Conservation (phyloP, 2,888 invertebrate genomes). For the Ommatoiulus sabulosus region DNA sequence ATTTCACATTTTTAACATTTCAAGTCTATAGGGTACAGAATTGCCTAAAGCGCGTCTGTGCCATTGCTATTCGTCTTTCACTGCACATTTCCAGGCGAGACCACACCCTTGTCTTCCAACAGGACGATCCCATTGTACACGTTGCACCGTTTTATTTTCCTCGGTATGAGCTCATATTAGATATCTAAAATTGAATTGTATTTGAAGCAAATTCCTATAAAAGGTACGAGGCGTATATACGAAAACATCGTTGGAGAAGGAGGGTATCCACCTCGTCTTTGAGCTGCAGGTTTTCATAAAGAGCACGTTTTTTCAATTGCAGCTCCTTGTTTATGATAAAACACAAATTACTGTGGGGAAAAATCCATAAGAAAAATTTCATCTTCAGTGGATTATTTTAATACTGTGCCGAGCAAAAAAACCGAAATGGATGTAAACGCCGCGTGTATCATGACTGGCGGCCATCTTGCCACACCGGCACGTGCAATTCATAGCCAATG, state of each 20-base stretch:
- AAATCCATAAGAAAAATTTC: slow-evolving; percentile 34
- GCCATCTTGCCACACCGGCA: slow-evolving; percentile 28
- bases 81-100: not conserved
- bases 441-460: not conserved
- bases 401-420: not conserved
- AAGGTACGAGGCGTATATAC: slow-evolving; percentile 18
- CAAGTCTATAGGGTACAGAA: not conserved
- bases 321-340: slow-evolving; percentile 28
- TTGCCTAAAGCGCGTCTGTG: not conserved
- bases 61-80: not conserved
- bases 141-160: slow-evolving; percentile 20
- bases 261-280: slow-evolving; percentile 17
- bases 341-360: slow-evolving; percentile 15
- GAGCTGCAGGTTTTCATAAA: slow-evolving; percentile 39
- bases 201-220: slow-evolving; percentile 31
- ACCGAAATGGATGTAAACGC: not conserved
- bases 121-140: not conserved
- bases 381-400: slow-evolving; percentile 34
- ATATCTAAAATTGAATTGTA: slow-evolving; percentile 36
- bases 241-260: not conserved
- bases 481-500: slow-evolving; percentile 28
- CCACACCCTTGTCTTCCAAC: not conserved
- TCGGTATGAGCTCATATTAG: slow-evolving; percentile 8
- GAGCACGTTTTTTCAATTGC: slow-evolving; percentile 39
- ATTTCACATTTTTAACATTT: not conserved